Evolutionary conservation across 2,888 invertebrate species (phyloP), one percentile per base, ranked within the genome.

Genomic region (Dioctria rufipes): DNA sequence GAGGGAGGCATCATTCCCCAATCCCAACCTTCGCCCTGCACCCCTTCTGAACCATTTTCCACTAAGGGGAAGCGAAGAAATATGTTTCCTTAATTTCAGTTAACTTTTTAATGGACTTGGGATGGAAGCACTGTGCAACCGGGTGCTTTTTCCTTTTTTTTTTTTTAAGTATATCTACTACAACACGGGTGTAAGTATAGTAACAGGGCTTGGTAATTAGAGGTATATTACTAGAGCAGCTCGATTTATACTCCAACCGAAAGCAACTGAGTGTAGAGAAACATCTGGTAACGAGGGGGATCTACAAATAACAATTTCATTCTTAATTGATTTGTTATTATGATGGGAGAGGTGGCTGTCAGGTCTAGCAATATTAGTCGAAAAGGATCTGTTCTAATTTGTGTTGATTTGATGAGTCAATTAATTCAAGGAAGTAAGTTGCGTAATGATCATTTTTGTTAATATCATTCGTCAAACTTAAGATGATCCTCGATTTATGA

Each of bases 61-160:
- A 60, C 43, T 58, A 75, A 75, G 61, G 25, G 25, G 60, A 25
- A 13, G 25, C 4, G 37, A 75, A 75, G 75, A 75, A 75, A 61
- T 78, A 66, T 78, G 51, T 39, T 75, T 65, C 66, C 66, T 78
- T 78, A 78, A 78, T 78, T 78, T 78, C 65, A 66, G 78, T 78
- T 65, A 78, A 78, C 65, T 78, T 78, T 78, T 78, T 78, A 78
- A 78, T 78, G 78, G 65, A 65, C 78, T 78, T 39, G 51, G 49
- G 40, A 65, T 39, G 9, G 11, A 4, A 65, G 40, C n/a, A n/a
- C 40, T 0, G 39, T 11, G 40, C 25, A 40, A 11, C 5, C 5
- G 65, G 42, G 46, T 66, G 6, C 42, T 25, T 13, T 58, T 58
- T 58, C 58, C 5, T n/a, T 58, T 58, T n/a, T 58, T 58, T 58